phyloP scores from a whole-genome alignment of 2,888 invertebrate genomes.

The Hipparchia sbordonii region DNA sequence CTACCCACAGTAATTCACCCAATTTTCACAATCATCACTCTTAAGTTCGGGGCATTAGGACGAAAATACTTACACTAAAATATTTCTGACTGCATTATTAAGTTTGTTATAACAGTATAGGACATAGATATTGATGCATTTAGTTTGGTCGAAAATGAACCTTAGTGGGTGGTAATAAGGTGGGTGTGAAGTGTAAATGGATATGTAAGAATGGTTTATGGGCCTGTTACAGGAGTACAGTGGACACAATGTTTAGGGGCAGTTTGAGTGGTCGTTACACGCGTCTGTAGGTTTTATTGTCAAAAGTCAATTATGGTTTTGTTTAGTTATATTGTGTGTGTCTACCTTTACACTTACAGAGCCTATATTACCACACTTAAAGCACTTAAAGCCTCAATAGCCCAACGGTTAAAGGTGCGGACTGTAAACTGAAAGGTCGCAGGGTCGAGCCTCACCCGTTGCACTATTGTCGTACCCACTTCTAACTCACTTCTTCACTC shows the following conservation, averaged over 20 bases:
- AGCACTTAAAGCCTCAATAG: no score
- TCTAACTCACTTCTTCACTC: no score
- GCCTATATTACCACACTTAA: no score
- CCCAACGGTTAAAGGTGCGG: no score
- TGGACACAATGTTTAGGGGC: slow-evolving; percentile 39
- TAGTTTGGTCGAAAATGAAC: neutral
- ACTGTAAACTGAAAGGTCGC: no score
- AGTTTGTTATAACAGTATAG: slow-evolving; percentile 23
- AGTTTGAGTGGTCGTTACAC: slow-evolving; percentile 40
- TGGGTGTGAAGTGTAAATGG: neutral
- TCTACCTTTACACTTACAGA: neutral
- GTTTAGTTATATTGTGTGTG: slow-evolving; percentile 24
- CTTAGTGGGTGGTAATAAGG: slow-evolving; percentile 18
- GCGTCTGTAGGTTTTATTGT: slow-evolving; percentile 43
- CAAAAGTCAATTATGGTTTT: slow-evolving; percentile 42
- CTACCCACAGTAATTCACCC: neutral
- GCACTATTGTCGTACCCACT: no score
- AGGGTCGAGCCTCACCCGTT: no score
- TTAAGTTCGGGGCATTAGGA: neutral
- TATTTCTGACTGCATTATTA: slow-evolving; percentile 13
- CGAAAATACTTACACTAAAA: slow-evolving; percentile 6
- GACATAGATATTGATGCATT: slow-evolving; percentile 15
- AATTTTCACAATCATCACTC: neutral
- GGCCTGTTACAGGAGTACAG: slow-evolving; percentile 30
- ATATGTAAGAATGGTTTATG: slow-evolving; percentile 40